Conservation (phyloP, 1,140 invertebrate species). For the Plodia interpunctella region DNA sequence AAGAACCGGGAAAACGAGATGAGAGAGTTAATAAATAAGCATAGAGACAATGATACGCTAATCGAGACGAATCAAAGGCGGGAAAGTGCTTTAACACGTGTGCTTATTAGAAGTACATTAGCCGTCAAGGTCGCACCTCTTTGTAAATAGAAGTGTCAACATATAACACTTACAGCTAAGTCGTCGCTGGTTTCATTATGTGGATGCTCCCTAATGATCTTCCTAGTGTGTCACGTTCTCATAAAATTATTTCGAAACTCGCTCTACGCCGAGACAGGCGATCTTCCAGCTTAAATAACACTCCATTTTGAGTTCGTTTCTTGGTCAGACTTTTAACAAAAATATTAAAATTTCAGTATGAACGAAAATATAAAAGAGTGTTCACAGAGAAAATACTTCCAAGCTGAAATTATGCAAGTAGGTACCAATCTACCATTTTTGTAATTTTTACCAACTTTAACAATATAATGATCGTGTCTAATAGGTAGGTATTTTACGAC, state of each 20-base stretch:
- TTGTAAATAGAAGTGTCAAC: neutral
- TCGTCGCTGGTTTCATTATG: constrained; percentile 1
- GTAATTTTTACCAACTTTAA: no score
- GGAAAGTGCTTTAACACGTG: no score
- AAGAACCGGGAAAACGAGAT: no score
- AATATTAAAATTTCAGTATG: neutral
- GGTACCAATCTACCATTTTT: no score
- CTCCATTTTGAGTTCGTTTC: neutral
- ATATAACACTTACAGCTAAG: constrained; percentile 1
- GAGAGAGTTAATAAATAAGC: no score
- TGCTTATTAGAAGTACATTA: neutral
- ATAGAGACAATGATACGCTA: no score
- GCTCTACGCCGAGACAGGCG: constrained; percentile 4
- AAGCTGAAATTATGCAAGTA: no score
- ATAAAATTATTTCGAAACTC: constrained; percentile 16
- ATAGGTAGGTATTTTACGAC: no score
- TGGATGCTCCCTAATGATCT: constrained; percentile 12
- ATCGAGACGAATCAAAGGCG: no score
- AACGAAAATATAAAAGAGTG: neutral
- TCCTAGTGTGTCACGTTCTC: constrained; percentile 16
- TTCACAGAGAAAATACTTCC: neutral
- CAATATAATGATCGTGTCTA: no score
- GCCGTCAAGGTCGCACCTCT: neutral
- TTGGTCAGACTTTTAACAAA: constrained; percentile 2
- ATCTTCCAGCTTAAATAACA: constrained; percentile 13